These are phyloP conservation scores for Eristalis pertinax DNA, from an alignment of 2,888 invertebrate genomes.

Conservation along the genomic window DNA sequence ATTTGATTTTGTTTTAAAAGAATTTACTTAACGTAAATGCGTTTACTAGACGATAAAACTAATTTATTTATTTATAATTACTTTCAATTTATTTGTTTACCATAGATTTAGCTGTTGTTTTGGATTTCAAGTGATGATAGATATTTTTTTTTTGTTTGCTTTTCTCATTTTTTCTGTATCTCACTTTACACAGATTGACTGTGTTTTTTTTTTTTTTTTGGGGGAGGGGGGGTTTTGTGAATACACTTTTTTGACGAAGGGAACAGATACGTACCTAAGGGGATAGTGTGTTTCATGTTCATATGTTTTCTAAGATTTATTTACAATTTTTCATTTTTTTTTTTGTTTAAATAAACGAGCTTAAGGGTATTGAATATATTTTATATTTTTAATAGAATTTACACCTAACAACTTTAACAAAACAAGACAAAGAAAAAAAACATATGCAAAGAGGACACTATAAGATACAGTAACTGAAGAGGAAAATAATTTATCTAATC, in stretches of 20 bases:
- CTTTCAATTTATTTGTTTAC: constrained; percentile 19
- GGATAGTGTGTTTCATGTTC: constrained; percentile 33
- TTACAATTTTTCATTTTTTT: not conserved
- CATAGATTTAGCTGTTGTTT: constrained; percentile 18
- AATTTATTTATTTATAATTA: constrained; percentile 32
- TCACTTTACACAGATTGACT: constrained; percentile 40
- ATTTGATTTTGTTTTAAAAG: constrained; percentile 10
- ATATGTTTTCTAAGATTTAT: constrained; percentile 12
- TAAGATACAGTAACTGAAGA: constrained; percentile 35
- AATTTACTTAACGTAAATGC: constrained; percentile 45
- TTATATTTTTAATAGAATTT: constrained; percentile 44
- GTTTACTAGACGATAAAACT: constrained; percentile 37
- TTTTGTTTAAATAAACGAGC: constrained; percentile 32
- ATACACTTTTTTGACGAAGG: constrained; percentile 21
- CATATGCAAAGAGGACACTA: constrained; percentile 19
- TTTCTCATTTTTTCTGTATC: constrained; percentile 17
- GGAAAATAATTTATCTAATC: constrained; percentile 51
- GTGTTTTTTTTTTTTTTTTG: constrained; percentile 1
- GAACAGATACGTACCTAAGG: constrained; percentile 46
- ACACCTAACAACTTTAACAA: constrained; percentile 68
- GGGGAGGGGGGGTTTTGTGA: not conserved
- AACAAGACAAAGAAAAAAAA: constrained; percentile 27
- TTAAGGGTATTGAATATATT: constrained; percentile 22
- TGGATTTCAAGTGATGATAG: constrained; percentile 22
- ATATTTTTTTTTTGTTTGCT: not conserved